phyloP scores from a whole-genome alignment of 2,113 vertebrate species.

The Polypterus senegalus region DNA sequence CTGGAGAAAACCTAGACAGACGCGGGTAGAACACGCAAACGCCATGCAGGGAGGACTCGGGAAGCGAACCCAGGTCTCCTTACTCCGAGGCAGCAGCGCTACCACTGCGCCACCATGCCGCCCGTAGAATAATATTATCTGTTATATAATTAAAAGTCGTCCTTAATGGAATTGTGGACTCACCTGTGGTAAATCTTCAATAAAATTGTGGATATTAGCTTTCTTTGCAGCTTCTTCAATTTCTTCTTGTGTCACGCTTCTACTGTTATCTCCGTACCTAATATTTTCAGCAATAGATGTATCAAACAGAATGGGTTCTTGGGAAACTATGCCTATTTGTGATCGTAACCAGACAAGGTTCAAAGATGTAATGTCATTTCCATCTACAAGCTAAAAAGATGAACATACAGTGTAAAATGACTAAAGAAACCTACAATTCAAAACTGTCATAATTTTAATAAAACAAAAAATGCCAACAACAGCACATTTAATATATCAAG shows the following conservation, averaged over 20 bases:
- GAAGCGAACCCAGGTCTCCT: too few relatives aligned
- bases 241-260: slow-evolving; percentile 32
- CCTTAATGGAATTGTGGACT: background rate
- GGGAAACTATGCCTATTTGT: slow-evolving; percentile 38
- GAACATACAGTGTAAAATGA: background rate
- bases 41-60: too few relatives aligned
- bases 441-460: too few relatives aligned
- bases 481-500: too few relatives aligned
- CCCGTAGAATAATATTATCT: too few relatives aligned
- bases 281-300: slow-evolving; percentile 46
- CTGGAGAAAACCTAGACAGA: too few relatives aligned
- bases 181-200: slow-evolving; percentile 39
- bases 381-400: slow-evolving; percentile 41
- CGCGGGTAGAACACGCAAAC: too few relatives aligned
- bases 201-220: slow-evolving; percentile 43
- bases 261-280: slow-evolving; percentile 31
- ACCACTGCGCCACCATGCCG: too few relatives aligned
- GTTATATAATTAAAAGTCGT: too few relatives aligned
- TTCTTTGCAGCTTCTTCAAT: slow-evolving; percentile 36
- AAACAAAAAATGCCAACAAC: too few relatives aligned
- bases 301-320: slow-evolving; percentile 44
- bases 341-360: slow-evolving; percentile 33
- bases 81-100: too few relatives aligned
- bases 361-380: slow-evolving; percentile 32
- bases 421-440: too few relatives aligned